Evolutionary conservation across 2,888 invertebrate genomes (phyloP), one percentile per base, ranked within the genome.

Genomic region (Bursaphelenchus okinawaensis): DNA sequence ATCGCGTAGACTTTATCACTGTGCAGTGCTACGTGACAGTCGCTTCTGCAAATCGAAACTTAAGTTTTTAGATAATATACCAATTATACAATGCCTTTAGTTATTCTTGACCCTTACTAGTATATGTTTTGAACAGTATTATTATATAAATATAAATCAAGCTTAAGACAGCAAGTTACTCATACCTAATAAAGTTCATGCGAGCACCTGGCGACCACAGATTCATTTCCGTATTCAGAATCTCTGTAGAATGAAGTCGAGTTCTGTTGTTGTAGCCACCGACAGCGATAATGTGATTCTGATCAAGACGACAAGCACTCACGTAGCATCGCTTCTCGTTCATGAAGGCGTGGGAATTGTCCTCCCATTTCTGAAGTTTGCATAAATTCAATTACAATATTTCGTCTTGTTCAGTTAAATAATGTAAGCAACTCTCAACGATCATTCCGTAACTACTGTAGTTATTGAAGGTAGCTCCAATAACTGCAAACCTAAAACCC

Each of bases 261-360:
- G n/a, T 27, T n/a, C 40, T 27, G 20, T 55, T 59, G 64, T 74
- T 67, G 56, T 65, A 72, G 19, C 70, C 70, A 22, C 71, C 71
- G 50, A 26, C 54, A 19, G 66, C 68, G 20, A 66, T n/a, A 23
- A 71, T 62, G 60, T 67, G 31, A 26, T 52, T 26, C n/a, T 56
- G 4, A 55, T 68, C 67, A 29, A 72, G 27, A 24, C 22, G 24
- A 16, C 54, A 51, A 16, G 64, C 62, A 52, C 60, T 65, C 19
- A 70, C 67, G 52, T 70, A 70, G 59, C 70, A 70, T 16, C 70
- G 59, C n/a, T 29, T 27, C 26, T 70, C 71, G 28, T 31, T 54
- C 60, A 66, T 72, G 19, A 67, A 59, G 12, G 54, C 50, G 20
- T 55, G 52, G 6, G 16, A 40, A 40, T 40, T 40, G 6, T 31